Percentiles rank a stretch among this genome's conserved stretches.
phyloP scores from a whole-genome alignment of 2,797 vertebrate genomes.

The Falco columbarius region DNA sequence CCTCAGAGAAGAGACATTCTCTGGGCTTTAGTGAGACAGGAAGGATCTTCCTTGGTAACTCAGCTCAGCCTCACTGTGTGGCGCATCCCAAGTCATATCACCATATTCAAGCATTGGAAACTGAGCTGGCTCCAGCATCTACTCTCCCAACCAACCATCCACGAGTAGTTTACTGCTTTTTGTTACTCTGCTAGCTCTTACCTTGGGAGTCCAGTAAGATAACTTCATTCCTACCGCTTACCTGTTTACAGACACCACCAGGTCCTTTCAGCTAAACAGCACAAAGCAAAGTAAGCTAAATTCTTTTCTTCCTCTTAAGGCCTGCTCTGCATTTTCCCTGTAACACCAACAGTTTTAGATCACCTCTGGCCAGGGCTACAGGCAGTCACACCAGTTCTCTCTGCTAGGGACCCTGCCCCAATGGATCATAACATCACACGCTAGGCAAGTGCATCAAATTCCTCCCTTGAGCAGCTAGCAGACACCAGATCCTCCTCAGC shows the following conservation, averaged over 20 bases:
- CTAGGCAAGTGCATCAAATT: accelerated
- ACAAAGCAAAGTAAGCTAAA: neutral
- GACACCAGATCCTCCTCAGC: neutral
- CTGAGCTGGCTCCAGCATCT: neutral
- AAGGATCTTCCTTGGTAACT: neutral
- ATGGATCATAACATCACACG: accelerated
- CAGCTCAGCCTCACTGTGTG: neutral
- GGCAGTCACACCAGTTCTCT: neutral
- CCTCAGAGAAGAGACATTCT: neutral
- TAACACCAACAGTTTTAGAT: neutral
- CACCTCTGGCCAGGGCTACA: neutral
- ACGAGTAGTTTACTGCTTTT: neutral
- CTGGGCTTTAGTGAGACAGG: neutral
- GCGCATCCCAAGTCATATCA: neutral
- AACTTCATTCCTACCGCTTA: neutral
- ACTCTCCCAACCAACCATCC: neutral
- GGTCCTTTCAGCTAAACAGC: neutral
- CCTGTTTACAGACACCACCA: neutral
- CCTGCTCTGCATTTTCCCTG: neutral
- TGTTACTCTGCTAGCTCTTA: neutral
- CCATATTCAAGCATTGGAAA: accelerated
- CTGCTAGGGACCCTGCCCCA: neutral
- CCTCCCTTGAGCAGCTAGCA: neutral
- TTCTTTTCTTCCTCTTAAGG: neutral
- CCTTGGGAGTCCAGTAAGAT: neutral